Evolutionary conservation across 2,113 vertebrate genomes (phyloP), one percentile per base, ranked within the genome.

Genomic region (Rhinolophus sinicus): DNA sequence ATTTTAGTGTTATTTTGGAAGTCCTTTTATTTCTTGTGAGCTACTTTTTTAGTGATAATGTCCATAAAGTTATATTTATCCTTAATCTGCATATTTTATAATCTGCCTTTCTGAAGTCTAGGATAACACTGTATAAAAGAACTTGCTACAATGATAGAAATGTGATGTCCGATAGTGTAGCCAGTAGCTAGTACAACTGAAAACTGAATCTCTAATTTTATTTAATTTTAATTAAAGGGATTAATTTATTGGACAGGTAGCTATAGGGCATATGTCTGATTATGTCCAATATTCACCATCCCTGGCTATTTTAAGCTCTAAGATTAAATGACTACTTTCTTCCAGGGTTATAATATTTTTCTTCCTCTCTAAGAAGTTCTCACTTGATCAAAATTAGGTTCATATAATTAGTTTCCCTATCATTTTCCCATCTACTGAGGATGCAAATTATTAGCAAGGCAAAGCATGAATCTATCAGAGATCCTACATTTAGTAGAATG

Each of bases 151-250:
- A 18, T 77, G 26, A 80, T 67, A n/a, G 38, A 90, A 94, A 92
- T 80, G 50, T 91, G 47, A 92, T 92, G 18, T 82, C 38, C 69
- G 78, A 76, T 52, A 94, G 44, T 9, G 18, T 93, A 93, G 52
- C 50, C 38, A 86, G 19, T 64, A 76, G 80, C 44, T 86, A 93
- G 52, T 28, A 90, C 60, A 96, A 80, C 0, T 84, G 33, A 97
- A 72, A 97, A 70, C 16, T 44, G 60, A 88, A 92, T 54, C 22
- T 60, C 93, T 86, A 67, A 76, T 78, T 96, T 86, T 81, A 88
- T 69, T 82, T 93, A 96, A 88, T 78, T 95, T 95, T 89, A 96
- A 93, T 82, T 76, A 93, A 92, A 94, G 40, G 24, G 30, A 22
- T n/a, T 62, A 87, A 89, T 19, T 90, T 81, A 89, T 30, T 92